Conservation (phyloP, 1,140 invertebrate genomes). For the Hydropsyche tenuis region DNA sequence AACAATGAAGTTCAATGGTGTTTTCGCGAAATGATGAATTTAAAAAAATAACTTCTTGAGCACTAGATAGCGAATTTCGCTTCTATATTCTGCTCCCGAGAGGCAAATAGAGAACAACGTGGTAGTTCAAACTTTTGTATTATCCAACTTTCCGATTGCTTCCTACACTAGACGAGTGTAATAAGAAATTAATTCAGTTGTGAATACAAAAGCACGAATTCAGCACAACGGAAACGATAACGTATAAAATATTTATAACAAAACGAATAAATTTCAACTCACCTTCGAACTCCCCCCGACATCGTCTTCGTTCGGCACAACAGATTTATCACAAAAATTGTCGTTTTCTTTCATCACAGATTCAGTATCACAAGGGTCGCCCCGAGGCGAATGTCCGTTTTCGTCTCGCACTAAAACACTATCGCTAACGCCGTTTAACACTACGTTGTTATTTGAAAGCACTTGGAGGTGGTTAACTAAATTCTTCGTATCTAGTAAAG, state of each 20-base stretch:
- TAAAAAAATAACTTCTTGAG: too few species aligned
- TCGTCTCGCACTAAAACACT: not conserved
- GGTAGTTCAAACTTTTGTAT: too few species aligned
- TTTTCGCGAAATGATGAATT: too few species aligned
- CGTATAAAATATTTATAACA: not conserved
- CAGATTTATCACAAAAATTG: constrained; percentile 41
- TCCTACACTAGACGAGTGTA: too few species aligned
- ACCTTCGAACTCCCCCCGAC: constrained; percentile 33
- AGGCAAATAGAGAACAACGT: too few species aligned
- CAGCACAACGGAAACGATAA: too few species aligned
- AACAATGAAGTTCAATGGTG: too few species aligned
- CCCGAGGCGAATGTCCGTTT: constrained; percentile 23
- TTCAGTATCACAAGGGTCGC: constrained; percentile 30
- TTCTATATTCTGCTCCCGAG: too few species aligned
- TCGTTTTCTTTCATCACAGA: constrained; percentile 45
- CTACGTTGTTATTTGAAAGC: constrained; percentile 25
- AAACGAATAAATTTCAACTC: constrained; percentile 26
- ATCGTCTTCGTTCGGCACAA: constrained; percentile 12
- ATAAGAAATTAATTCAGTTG: too few species aligned
- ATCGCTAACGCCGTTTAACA: not conserved
- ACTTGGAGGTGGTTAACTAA: constrained; percentile 20
- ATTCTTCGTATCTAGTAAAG: constrained; percentile 29
- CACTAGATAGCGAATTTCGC: too few species aligned
- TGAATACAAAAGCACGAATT: too few species aligned
- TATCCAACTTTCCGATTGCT: too few species aligned